Percentiles rank a stretch among this genome's conserved stretches.
These are phyloP conservation scores for Dendrolimus punctatus DNA, from an alignment of 1,140 invertebrate genomes.

Conservation along the genomic window DNA sequence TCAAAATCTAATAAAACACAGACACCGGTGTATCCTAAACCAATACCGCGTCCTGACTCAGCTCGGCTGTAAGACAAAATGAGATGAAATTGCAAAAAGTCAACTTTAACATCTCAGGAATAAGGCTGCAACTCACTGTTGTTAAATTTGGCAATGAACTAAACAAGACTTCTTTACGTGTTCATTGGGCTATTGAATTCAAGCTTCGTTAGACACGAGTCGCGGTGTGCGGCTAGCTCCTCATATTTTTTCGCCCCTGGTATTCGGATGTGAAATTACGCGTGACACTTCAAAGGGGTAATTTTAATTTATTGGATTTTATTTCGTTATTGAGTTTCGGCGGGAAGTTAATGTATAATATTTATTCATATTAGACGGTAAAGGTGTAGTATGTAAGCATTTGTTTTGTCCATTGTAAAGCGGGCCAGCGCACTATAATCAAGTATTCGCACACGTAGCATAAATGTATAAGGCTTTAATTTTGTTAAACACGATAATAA, in stretches of 20 bases:
- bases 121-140: too few species aligned
- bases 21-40: constrained; percentile 10
- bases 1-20: constrained; percentile 13
- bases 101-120: too few species aligned
- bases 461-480: too few species aligned
- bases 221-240: constrained; percentile 3
- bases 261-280: too few species aligned
- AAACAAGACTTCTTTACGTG: constrained; percentile 15
- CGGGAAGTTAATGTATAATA: background rate
- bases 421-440: too few species aligned
- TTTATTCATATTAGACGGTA: background rate
- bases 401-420: too few species aligned
- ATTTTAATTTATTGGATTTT: constrained; percentile 4
- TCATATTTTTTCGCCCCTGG: constrained; percentile 10
- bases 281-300: too few species aligned
- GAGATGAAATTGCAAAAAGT: background rate
- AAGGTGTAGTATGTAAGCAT: too few species aligned
- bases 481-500: too few species aligned
- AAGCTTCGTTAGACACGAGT: constrained; percentile 10
- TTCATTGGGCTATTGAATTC: constrained; percentile 16
- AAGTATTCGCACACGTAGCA: too few species aligned
- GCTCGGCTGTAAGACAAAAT: constrained; percentile 2
- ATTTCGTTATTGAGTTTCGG: constrained; percentile 8
- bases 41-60: constrained; percentile 10
- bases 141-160: constrained; percentile 9